Evolutionary conservation across 2,113 vertebrate genomes (phyloP).

Genomic region (Thalassarche chlororhynchos): DNA sequence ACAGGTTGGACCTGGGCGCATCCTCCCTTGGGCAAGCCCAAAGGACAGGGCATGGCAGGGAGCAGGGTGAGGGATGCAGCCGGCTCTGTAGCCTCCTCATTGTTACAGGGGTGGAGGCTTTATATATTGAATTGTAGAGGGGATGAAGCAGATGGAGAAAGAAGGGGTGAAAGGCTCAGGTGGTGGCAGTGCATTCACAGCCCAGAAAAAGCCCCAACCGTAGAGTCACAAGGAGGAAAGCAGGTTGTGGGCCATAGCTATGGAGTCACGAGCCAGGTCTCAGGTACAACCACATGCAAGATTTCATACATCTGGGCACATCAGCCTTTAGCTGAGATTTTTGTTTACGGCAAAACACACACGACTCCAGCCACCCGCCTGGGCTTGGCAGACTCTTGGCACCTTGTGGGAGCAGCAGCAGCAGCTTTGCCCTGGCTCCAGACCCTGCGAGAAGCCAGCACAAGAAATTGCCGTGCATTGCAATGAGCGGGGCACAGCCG

Average conservation of each 20-base stretch:
- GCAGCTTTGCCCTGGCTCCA: not conserved
- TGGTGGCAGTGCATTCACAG: not conserved
- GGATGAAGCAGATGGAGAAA: not conserved
- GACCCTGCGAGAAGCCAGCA: not conserved
- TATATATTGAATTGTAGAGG: not conserved
- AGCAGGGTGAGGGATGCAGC: not conserved
- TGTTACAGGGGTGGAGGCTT: not conserved
- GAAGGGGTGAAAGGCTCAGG: not conserved
- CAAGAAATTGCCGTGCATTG: not conserved
- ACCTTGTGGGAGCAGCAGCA: not conserved
- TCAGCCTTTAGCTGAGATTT: not conserved
- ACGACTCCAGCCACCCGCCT: not conserved
- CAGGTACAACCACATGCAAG: not conserved
- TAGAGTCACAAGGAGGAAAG: not conserved
- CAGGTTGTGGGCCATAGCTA: not conserved
- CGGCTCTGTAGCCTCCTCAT: not conserved
- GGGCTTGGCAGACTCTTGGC: not conserved
- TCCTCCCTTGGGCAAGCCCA: not conserved
- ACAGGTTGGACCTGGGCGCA: not conserved
- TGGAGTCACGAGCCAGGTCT: not conserved
- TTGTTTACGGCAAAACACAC: not conserved
- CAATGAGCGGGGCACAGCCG: not conserved
- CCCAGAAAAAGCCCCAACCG: fast-evolving
- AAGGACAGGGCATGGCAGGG: not conserved
- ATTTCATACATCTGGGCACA: not conserved